These are phyloP conservation scores for Mythimna impura DNA, from an alignment of 2,888 invertebrate genomes.

Conservation along the genomic window DNA sequence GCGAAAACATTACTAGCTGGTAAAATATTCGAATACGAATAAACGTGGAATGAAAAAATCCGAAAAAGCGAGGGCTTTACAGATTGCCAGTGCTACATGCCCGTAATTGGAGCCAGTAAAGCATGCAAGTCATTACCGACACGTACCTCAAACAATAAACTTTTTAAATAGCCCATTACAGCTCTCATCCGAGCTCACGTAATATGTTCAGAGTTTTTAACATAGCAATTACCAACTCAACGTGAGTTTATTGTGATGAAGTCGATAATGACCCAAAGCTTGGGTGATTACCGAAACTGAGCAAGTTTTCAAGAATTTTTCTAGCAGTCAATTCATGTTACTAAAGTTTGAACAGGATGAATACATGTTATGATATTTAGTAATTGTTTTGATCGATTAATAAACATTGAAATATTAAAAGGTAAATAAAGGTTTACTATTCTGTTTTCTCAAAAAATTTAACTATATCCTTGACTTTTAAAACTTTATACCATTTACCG, in stretches of 20 bases:
- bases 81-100: slow-evolving; percentile 43
- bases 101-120: slow-evolving; percentile 60
- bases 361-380: neutral
- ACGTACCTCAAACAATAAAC: slow-evolving; percentile 60
- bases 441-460: neutral
- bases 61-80: slow-evolving; percentile 29
- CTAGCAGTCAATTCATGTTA: slow-evolving; percentile 1
- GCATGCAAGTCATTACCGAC: slow-evolving; percentile 62
- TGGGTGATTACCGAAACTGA: slow-evolving; percentile 29
- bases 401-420: neutral
- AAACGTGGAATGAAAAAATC: slow-evolving; percentile 48
- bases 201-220: slow-evolving; percentile 54
- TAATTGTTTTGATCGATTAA: neutral
- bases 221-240: slow-evolving; percentile 52
- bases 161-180: slow-evolving; percentile 62
- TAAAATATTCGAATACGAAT: slow-evolving; percentile 45
- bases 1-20: slow-evolving; percentile 42
- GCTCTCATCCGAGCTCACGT: slow-evolving; percentile 49
- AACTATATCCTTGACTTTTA: neutral
- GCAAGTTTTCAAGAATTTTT: slow-evolving; percentile 6
- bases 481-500: neutral
- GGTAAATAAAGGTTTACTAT: neutral
- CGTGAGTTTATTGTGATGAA: slow-evolving; percentile 34
- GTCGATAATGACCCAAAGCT: slow-evolving; percentile 40
- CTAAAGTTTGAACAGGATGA: neutral